Conservation (phyloP, 2,113 vertebrate species). For the Oryzias melastigma region DNA sequence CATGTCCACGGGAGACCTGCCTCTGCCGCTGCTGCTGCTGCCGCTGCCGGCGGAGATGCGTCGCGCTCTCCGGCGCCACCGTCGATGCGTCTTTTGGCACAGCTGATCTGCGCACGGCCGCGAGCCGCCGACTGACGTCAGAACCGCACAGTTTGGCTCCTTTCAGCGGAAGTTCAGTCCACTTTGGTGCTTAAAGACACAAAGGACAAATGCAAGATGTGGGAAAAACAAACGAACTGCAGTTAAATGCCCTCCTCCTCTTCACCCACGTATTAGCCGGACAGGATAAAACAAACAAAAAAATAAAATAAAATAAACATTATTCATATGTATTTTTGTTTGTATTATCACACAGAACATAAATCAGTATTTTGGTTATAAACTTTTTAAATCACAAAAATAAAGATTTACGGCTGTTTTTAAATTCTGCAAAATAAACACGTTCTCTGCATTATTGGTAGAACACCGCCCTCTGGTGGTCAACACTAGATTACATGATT, state of each 20-base stretch:
- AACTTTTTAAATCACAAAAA: not conserved
- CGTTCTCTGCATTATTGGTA: not conserved
- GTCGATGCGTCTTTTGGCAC: slow-evolving; percentile 13
- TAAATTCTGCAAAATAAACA: not conserved
- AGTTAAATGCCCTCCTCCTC: no score
- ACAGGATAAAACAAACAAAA: no score
- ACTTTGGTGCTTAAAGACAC: not conserved
- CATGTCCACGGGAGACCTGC: slow-evolving; percentile 13
- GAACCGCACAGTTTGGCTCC: slow-evolving; percentile 1
- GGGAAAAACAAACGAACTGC: not conserved
- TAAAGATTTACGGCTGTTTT: not conserved
- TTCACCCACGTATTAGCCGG: no score
- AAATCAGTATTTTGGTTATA: no score
- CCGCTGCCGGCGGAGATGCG: not conserved
- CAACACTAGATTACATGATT: not conserved
- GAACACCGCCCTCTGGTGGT: slow-evolving; percentile 37
- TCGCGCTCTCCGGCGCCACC: slow-evolving; percentile 1
- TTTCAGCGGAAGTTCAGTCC: slow-evolving; percentile 11
- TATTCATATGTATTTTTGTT: no score
- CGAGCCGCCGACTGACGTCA: slow-evolving; percentile 61
- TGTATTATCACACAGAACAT: no score
- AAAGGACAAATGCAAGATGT: not conserved
- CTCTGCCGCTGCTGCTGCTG: not conserved
- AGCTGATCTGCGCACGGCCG: slow-evolving; percentile 40
- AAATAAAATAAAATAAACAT: no score